A percentile compares a stretch with the other conserved stretches of the same genome.
These are phyloP conservation scores for Apogon hyalosoma DNA, from an alignment of 2,797 vertebrate genomes.

Conservation along the genomic window DNA sequence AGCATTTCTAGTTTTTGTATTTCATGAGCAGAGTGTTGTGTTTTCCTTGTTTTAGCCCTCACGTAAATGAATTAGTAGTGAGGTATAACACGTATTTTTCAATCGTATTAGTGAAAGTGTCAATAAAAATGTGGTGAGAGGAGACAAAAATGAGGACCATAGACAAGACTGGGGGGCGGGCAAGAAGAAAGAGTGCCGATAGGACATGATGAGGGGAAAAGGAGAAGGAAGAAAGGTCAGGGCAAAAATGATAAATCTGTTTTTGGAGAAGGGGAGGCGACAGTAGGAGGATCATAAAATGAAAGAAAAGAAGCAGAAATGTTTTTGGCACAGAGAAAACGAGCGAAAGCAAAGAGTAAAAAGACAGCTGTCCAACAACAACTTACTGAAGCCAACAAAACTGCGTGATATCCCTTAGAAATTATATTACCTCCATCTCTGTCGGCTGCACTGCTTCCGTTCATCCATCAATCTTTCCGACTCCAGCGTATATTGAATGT, in stretches of 20 bases:
- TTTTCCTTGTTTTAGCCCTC: conserved; percentile 12
- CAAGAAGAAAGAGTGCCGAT: conserved; percentile 1
- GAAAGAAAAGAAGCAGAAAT: conserved; percentile 65
- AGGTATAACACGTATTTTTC: not conserved
- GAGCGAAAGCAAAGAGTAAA: conserved; percentile 57
- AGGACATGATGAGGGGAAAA: conserved; percentile 19
- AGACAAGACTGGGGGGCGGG: conserved; percentile 14
- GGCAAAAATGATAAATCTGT: conserved; percentile 45
- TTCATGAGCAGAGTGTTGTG: conserved; percentile 8
- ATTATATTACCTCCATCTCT: conserved; percentile 53
- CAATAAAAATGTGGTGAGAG: not conserved
- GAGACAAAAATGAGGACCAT: not conserved
- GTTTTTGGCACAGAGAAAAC: conserved; percentile 45
- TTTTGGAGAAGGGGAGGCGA: conserved; percentile 10
- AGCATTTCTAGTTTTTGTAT: no score
- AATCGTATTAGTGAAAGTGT: conserved; percentile 14
- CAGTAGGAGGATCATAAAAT: conserved; percentile 64
- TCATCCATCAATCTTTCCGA: conserved; percentile 63
- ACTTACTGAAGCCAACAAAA: conserved; percentile 59
- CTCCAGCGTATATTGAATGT: conserved; percentile 28
- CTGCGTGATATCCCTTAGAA: conserved; percentile 54
- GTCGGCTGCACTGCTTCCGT: conserved; percentile 46
- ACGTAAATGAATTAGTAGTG: not conserved
- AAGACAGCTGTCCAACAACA: conserved; percentile 77
- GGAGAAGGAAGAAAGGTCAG: conserved; percentile 42